These are phyloP conservation scores for Erpetoichthys calabaricus DNA, from an alignment of 2,797 vertebrate genomes.

Conservation along the genomic window DNA sequence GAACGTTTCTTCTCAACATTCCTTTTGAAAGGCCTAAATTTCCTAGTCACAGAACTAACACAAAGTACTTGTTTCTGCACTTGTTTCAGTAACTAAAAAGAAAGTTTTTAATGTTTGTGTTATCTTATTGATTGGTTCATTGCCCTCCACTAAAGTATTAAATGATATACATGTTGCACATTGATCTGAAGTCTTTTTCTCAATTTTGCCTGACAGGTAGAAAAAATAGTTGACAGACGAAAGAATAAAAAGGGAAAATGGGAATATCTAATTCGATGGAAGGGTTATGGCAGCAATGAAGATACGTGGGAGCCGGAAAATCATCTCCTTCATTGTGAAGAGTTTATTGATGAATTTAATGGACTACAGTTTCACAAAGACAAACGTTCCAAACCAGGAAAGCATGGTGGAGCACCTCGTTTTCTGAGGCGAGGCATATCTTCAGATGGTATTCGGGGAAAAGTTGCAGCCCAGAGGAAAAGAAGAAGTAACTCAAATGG, in stretches of 20 bases:
- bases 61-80: no score
- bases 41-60: no score
- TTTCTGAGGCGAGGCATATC: constrained; percentile 41
- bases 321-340: constrained; percentile 87
- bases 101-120: no score
- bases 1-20: no score
- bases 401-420: constrained; percentile 40
- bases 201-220: constrained; percentile 52
- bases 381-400: constrained; percentile 59
- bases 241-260: constrained; percentile 95
- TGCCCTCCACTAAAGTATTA: not conserved
- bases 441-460: constrained; percentile 53
- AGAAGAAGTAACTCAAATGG: constrained; percentile 58
- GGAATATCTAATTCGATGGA: constrained; percentile 95
- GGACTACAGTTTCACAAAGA: constrained; percentile 64
- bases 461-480: constrained; percentile 64
- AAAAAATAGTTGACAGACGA: constrained; percentile 91
- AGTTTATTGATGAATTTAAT: constrained; percentile 93
- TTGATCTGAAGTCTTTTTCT: not conserved
- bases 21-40: no score
- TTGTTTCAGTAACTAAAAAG: no score
- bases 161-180: constrained; percentile 1
- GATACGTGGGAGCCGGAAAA: constrained; percentile 95
- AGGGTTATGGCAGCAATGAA: constrained; percentile 86
- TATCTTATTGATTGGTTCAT: not conserved